Evolutionary conservation across 2,888 invertebrate genomes (phyloP), one percentile per base, ranked within the genome.

Genomic region (Caenorhabditis sp.): DNA sequence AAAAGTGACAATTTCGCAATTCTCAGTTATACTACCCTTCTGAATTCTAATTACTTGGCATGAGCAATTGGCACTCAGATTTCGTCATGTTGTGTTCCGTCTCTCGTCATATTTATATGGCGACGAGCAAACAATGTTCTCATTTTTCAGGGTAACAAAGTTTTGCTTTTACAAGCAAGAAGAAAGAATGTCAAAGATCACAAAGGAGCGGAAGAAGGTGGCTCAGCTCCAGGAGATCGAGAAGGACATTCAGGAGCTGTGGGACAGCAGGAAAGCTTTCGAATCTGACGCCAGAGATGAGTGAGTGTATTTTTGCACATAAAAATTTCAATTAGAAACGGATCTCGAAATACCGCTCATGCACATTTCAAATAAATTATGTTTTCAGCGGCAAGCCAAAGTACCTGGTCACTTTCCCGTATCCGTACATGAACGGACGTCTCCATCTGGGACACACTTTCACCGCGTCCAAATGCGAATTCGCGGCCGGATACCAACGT

Each of bases 391-490:
- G 63, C 7, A 50, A 70, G 20, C 88, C 89, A 79, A 99, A 98
- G 89, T 98, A 94, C 89, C 91, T 96, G 83, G 94, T 94, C 35
- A 96, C 96, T 2, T 99, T 99, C 91, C 99, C 99, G 0, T 99
- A 93, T 91, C 99, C 99, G 0, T 99, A 99, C 89, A 99, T 99
- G 98, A 99, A 99, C 92, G 99, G 99, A 9, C 93, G 95, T 48
- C 92, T 99, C 62, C 99, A 99, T 92, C 91, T 99, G 82, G 99
- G 99, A 0, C 99, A 99, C 90, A 95, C 95, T 13, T 99, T 99
- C 91, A 94, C 96, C 3, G 89, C 99, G 50, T 95, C 96, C 8
- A 99, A 99, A 91, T 95, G 96, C 89, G 99, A 99, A 91, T 99
- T 96, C 92, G 94, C 95, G 13, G 92, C 93, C 63, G 93, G 98